phyloP scores from a whole-genome alignment of 2,888 invertebrate species.

The Hirtodrosophila cameraria region DNA sequence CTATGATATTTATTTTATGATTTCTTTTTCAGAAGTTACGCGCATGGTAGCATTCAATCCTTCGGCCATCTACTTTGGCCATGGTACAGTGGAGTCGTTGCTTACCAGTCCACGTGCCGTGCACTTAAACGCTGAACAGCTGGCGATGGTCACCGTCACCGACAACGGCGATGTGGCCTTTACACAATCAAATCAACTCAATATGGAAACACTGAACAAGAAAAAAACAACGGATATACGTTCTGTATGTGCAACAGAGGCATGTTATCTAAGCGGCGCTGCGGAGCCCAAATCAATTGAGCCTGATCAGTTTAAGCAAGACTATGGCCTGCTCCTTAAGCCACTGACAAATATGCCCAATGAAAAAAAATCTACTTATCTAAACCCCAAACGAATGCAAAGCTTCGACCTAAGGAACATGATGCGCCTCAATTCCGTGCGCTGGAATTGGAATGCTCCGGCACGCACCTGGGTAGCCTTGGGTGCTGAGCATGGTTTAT shows the following conservation, averaged over 20 bases:
- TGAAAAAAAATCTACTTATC: constrained; percentile 22
- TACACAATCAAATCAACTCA: constrained; percentile 57
- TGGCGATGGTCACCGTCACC: constrained; percentile 54
- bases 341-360: constrained; percentile 49
- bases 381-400: constrained; percentile 51
- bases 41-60: constrained; percentile 62
- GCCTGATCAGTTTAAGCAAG: constrained; percentile 53
- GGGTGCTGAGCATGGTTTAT: constrained; percentile 82
- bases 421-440: constrained; percentile 75
- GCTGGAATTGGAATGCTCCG: constrained; percentile 78
- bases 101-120: constrained; percentile 59
- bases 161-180: constrained; percentile 80
- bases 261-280: constrained; percentile 55
- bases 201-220: constrained; percentile 46
- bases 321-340: constrained; percentile 79
- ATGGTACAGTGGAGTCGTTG: constrained; percentile 52
- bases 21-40: constrained; percentile 27
- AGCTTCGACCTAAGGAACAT: constrained; percentile 52
- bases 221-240: constrained; percentile 36
- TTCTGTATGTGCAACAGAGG: constrained; percentile 57
- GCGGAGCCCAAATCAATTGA: constrained; percentile 8
- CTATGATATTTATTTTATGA: background rate
- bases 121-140: constrained; percentile 68
- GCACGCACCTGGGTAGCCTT: constrained; percentile 70
- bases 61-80: constrained; percentile 42